phyloP scores from a whole-genome alignment of 37 sponge, comb jelly and placozoan genomes.

The Ephydatia muelleri region DNA sequence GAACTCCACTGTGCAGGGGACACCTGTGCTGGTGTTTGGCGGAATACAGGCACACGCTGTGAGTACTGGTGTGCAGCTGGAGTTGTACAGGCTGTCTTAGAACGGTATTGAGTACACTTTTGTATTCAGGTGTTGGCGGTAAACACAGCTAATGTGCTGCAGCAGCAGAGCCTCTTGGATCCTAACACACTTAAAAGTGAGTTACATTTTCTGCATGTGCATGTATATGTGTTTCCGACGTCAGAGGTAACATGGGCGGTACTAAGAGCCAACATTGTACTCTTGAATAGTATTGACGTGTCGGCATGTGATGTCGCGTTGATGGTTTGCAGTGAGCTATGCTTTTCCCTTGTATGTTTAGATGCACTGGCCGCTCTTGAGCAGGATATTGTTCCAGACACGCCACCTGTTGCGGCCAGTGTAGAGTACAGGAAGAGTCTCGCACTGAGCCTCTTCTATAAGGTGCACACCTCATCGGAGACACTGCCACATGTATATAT shows the following conservation, averaged over 20 bases:
- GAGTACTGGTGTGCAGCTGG: background rate
- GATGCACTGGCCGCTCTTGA: constrained; percentile 44
- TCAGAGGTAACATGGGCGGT: background rate
- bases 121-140: constrained; percentile 35
- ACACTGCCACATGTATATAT: background rate
- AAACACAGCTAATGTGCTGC: constrained; percentile 49
- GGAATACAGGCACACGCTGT: constrained; percentile 70
- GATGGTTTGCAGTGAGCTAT: too few species aligned
- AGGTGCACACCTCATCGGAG: constrained; percentile 37
- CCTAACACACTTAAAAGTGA: constrained; percentile 58
- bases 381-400: constrained; percentile 52
- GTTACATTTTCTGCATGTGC: background rate
- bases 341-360: background rate
- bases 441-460: constrained; percentile 73
- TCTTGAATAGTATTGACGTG: too few species aligned
- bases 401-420: constrained; percentile 48
- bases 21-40: constrained; percentile 68
- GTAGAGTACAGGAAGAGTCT: constrained; percentile 61
- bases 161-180: constrained; percentile 45
- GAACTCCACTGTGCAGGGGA: constrained; percentile 22
- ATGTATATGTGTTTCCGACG: background rate
- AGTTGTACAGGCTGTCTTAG: background rate
- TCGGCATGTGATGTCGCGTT: too few species aligned
- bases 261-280: background rate
- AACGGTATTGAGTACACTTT: background rate